Evolutionary conservation across 2,888 invertebrate species (phyloP), one percentile per base, ranked within the genome.

Genomic region (Phengaris arion): DNA sequence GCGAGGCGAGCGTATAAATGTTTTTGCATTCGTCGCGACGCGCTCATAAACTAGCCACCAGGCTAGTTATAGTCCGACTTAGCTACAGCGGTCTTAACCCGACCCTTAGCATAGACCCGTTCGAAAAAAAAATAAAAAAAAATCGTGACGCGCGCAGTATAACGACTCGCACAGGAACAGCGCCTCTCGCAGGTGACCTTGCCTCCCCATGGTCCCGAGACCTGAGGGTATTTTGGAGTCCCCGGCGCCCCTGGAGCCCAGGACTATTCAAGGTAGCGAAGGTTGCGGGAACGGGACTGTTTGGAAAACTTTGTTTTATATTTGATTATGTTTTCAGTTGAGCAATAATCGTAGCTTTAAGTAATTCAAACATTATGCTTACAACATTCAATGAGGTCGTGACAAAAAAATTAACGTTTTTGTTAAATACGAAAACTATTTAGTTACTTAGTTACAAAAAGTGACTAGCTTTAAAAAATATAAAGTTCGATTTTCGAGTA

Each of bases 131-230:
- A n/a, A n/a, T n/a, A n/a, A n/a, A n/a, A n/a, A n/a, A n/a, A n/a
- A n/a, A n/a, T n/a, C n/a, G n/a, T n/a, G n/a, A n/a, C n/a, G n/a
- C n/a, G n/a, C n/a, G n/a, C n/a, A n/a, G n/a, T n/a, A 6, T 10
- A 35, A 45, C 52, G 52, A 52, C 52, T 64, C 6, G 13, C 64
- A 35, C 64, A 4, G 10, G 35, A 10, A 22, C 22, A 64, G 64
- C 10, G 64, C 64, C 64, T 64, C 13, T 35, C 64, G 64, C 7
- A 64, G 59, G 59, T 35, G 59, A 2, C 59, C 12, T 6, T 35
- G 35, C 64, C 45, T 6, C 64, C 35, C 64, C 45, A 64, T 64
- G 64, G 64, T 64, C 64, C 64, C 64, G 35, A 12, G 64, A 64
- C 35, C 64, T 12, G 64, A 64, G 35, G 35, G 35, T 9, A 45